Conservation (phyloP, 2,888 invertebrate species). For the Agonum fuliginosum region DNA sequence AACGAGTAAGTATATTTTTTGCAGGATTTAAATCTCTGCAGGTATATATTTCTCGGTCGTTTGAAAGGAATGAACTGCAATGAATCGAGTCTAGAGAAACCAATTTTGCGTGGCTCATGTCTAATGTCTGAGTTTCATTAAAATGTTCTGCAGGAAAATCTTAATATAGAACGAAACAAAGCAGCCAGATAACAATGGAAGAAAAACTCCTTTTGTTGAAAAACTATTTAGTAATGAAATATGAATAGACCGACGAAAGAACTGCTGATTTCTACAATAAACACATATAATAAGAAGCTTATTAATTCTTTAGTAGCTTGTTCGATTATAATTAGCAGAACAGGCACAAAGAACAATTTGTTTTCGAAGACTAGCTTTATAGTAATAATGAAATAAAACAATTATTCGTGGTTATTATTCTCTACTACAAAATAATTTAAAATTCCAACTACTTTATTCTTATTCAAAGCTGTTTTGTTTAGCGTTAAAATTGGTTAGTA, state of each 20-base stretch:
- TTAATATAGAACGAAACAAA: constrained; percentile 23
- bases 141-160: not conserved
- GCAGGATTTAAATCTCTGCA: too few relatives aligned
- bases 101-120: not conserved
- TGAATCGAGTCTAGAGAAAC: constrained; percentile 6
- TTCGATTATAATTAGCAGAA: not conserved
- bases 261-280: constrained; percentile 3
- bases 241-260: constrained; percentile 21
- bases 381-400: too few relatives aligned
- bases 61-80: constrained; percentile 9
- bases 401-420: too few relatives aligned
- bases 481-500: too few relatives aligned
- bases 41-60: constrained; percentile 4
- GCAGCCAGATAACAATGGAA: constrained; percentile 11
- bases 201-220: constrained; percentile 19
- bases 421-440: too few relatives aligned
- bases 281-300: constrained; percentile 1
- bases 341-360: too few relatives aligned
- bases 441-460: too few relatives aligned
- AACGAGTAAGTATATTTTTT: too few relatives aligned
- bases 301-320: constrained; percentile 17
- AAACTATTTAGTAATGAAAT: constrained; percentile 28
- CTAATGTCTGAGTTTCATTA: constrained; percentile 14
- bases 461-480: too few relatives aligned
- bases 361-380: too few relatives aligned